Base-by-base conservation (phyloP, 2,888 invertebrate species). In the Ormyrus nitidulus region DNA sequence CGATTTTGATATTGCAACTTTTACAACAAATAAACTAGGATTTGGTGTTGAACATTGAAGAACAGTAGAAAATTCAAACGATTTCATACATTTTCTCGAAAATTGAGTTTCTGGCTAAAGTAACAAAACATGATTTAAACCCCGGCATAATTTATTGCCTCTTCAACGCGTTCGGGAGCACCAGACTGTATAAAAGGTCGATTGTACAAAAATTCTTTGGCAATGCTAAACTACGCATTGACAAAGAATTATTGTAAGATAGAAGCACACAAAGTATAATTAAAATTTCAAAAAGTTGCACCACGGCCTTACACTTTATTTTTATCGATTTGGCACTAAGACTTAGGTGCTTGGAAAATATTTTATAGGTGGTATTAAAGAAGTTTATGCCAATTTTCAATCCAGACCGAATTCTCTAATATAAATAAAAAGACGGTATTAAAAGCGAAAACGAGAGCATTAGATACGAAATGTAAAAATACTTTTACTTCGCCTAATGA, bases 271-370 rank as follows among this genome's bases (percentile, higher is more conserved):
- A 46, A 9, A 46, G 13, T 49, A 64, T 48, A 58, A 13, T 11
- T n/a, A 1, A 70, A 34, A 58, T 79, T 75, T 64, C 51, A 59
- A 53, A 58, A 70, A 70, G 58, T 64, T 74, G 58, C 74, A 48
- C 6, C 49, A 54, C 46, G 0, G n/a, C 6, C 2, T 6, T 59
- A 10, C 7, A 62, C 62, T 61, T 68, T 72, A 66, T 76, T 76
- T 75, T 76, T 80, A 77, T 80, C 75, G 66, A 76, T 80, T 80
- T 80, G 70, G 75, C 70, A 80, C 61, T 46, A 19, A 44, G 19
- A 44, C 58, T 71, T 11, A 51, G 66, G 66, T 68, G 65, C 62
- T 62, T 66, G 66, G 75, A 79, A 79, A 79, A 71, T 71, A 76
- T 76, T 58, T 56, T 49, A 70, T 75, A 53, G 59, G 51, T 64